Evolutionary conservation across 2,113 vertebrate species (phyloP), one percentile per base, ranked within the genome.

Genomic region (Egretta garzetta): DNA sequence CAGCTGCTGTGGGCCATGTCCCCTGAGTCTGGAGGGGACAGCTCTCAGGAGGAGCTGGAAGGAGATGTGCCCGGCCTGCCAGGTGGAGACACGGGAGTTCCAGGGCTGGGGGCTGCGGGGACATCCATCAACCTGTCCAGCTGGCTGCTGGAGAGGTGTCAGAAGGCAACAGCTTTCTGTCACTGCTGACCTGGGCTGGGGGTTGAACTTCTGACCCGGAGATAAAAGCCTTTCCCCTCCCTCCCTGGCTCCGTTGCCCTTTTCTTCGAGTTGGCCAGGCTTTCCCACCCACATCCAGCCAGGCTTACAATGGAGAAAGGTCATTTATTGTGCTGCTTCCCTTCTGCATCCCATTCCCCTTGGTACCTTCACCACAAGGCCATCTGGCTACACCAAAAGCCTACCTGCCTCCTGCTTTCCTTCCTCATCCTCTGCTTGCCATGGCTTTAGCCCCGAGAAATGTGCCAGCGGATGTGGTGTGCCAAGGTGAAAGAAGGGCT

Each of bases 91-190:
- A 0, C 52, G 81, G 45, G 33, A 47, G 55, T 52, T 35, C 67
- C 86, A 53, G 70, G 60, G 30, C 80, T 83, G 63, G 47, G 73
- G 83, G 50, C 79, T 2, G 1, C 1, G 2, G 59, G 47, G 33
- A 75, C 56, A 79, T 97, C 86, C 79, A 71, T 93, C 97, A 94
- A 28, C 28, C 77, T 87, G 62, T 77, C 88, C 88, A 95, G 67
- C 92, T 94, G 93, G 77, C 77, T 91, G 74, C 90, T 92, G 59
- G 58, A 76, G 91, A 77, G 64, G 75, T 89, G 86, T 91, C 80
- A 95, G 86, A 52, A 95, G 91, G 91, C 35, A 73, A 17, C 88
- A 96, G 90, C 92, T 97, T 92, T 95, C 68, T 88, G 75, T 91
- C 0, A 1, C 83, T 3, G 4, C 74, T 88, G 94, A 80, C 80